Percentiles rank a stretch among this genome's conserved stretches.
phyloP scores from a whole-genome alignment of 2,797 vertebrate species.

The Myotis vivesi region DNA sequence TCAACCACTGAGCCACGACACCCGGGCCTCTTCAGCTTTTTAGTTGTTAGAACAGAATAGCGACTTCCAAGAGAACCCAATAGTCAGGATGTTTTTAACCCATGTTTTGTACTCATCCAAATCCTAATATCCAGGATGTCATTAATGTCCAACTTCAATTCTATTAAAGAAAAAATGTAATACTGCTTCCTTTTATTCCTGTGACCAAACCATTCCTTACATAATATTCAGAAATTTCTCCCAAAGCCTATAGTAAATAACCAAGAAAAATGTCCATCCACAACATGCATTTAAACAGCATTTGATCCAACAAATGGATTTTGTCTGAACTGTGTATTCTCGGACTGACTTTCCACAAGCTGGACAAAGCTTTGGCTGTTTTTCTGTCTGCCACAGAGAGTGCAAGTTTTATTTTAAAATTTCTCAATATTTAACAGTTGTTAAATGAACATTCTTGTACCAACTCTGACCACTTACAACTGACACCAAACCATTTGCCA shows the following conservation, averaged over 20 bases:
- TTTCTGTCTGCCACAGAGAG: neutral
- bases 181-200: conserved; percentile 7
- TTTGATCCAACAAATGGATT: neutral
- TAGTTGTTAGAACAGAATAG: neutral
- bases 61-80: neutral
- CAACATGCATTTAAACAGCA: neutral
- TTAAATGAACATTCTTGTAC: neutral
- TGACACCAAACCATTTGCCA: neutral
- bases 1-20: no score
- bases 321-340: neutral
- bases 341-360: neutral
- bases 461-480: neutral
- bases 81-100: neutral
- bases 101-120: neutral
- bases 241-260: neutral
- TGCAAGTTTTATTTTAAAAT: conserved; percentile 25
- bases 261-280: neutral
- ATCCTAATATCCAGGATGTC: neutral
- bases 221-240: neutral
- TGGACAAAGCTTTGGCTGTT: neutral
- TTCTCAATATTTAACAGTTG: neutral
- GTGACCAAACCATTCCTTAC: neutral
- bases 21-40: neutral
- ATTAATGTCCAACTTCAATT: neutral
- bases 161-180: neutral